Evolutionary conservation across 2,888 invertebrate genomes (phyloP), one percentile per base, ranked within the genome.

Genomic region (Melangyna quadrimaculata): DNA sequence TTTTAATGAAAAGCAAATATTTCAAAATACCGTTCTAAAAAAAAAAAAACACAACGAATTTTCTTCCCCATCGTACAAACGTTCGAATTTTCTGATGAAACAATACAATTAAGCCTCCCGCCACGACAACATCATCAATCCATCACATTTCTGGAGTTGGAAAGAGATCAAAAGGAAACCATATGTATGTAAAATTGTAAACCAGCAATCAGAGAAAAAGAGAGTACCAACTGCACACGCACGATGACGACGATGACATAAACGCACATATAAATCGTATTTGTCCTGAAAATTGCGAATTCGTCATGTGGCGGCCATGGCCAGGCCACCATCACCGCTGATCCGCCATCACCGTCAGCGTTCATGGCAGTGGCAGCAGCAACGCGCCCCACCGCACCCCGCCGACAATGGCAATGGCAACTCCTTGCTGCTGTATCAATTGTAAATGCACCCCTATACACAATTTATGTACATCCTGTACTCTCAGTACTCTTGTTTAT

Each of bases 1-100:
- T 75, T 84, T 72, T 80, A 84, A 84, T 84, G 84, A 84, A 84
- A 84, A 79, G 84, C 72, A 84, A 84, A 84, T 84, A 84, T 84
- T 84, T 69, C 80, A 63, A 69, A 79, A 75, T 29, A 57, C 48
- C 12, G 12, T 70, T 74, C 70, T 43, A 72, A 71, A 74, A 69
- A 61, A 69, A 55, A 12, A 37, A 48, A 35, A 12, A 59, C 7
- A 32, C 7, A 32, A n/a, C n/a, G 27, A 48, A 22, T 22, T 24
- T 32, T 35, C 35, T 69, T 45, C 35, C 22, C 37, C 59, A n/a
- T 37, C 35, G 32, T 12, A 8, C 37, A 29, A 70, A 4, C 4
- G 14, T 12, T 32, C 10, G 37, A 14, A 37, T 59, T 27, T 72
- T 35, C 8, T 29, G 40, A 63, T 71, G 45, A 74, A 79, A 77